Evolutionary conservation across 1,140 invertebrate species (phyloP).

Genomic region (Orussus abietinus): DNA sequence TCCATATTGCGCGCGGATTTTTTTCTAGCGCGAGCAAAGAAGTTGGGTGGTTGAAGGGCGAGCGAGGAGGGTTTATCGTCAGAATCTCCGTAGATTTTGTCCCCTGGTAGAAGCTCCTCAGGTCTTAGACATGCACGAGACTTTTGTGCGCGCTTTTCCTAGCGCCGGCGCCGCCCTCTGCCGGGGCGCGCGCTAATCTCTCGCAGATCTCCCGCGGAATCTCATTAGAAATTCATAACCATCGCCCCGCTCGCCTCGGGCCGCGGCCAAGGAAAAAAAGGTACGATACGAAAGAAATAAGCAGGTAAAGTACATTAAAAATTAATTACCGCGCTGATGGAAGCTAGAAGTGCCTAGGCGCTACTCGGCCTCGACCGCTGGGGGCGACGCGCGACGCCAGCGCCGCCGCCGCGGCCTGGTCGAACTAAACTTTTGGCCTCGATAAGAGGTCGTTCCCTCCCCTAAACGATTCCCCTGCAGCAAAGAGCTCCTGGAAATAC

Average conservation of each 20-base stretch:
- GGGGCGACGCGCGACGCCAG: background rate
- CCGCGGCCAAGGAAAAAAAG: conserved; percentile 20
- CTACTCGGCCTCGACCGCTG: background rate
- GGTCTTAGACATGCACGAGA: conserved; percentile 37
- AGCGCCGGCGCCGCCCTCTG: conserved; percentile 15
- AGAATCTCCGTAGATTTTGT: no score
- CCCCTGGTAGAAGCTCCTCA: no score
- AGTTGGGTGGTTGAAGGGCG: no score
- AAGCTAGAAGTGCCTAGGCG: conserved; percentile 50
- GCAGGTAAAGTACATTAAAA: conserved; percentile 55
- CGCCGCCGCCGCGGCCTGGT: background rate
- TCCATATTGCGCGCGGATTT: no score
- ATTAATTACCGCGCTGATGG: conserved; percentile 56
- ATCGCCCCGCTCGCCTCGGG: conserved; percentile 28
- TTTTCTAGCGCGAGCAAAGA: no score
- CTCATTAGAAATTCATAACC: conserved; percentile 57
- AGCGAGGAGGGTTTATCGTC: no score
- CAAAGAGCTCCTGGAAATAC: no score
- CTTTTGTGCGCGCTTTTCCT: conserved; percentile 38
- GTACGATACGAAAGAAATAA: conserved; percentile 54
- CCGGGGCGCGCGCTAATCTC: conserved; percentile 44
- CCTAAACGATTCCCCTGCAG: no score
- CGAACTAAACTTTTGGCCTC: no score
- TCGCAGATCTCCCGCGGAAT: conserved; percentile 52
- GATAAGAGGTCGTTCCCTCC: no score